Evolutionary conservation across 2,797 vertebrate genomes (phyloP), one percentile per base, ranked within the genome.

Genomic region (Sebastes kiyomatsui): DNA sequence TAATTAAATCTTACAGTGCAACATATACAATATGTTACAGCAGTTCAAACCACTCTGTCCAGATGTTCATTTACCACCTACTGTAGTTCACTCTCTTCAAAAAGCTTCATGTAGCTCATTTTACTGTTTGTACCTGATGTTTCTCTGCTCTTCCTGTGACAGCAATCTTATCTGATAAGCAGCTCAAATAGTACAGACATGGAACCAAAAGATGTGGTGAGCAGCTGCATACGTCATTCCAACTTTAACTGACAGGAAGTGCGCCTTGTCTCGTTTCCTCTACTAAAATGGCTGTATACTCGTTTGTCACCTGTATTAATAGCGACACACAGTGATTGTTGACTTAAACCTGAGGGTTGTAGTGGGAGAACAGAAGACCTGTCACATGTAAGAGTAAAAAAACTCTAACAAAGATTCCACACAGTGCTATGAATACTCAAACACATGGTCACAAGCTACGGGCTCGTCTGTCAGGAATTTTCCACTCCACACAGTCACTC

Each of bases 191-290:
- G 72, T 38, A 75, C 79, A 80, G 20, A 72, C 38, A 54, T 27
- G 67, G 64, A 91, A 85, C 79, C 38, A 67, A 87, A 78, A 87
- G 67, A 83, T 80, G 89, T 59, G 82, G 84, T 75, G 62, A 87
- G 85, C 76, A 61, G 91, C 80, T 65, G 13, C 75, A 46, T 62
- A 85, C 61, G 74, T 87, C 86, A 85, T 49, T 66, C 67, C 61
- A 78, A 90, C 46, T 85, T 76, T 59, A 84, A 87, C 90, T 65
- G 85, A 89, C 93, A 94, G 93, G 93, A 94, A 91, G 68, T 67
- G 64, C 1, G 16, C 49, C 32, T 67, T 27, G 56, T 67, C 68
- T 87, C 25, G 35, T 70, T 85, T 72, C 74, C 80, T 83, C 65
- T 1, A 42, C 72, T 67, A 25, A 79, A 85, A 67, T 52, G 23